A percentile compares a stretch with the other conserved stretches of the same genome.
phyloP scores from a whole-genome alignment of 1,140 invertebrate species.

The Nylanderia fulva region DNA sequence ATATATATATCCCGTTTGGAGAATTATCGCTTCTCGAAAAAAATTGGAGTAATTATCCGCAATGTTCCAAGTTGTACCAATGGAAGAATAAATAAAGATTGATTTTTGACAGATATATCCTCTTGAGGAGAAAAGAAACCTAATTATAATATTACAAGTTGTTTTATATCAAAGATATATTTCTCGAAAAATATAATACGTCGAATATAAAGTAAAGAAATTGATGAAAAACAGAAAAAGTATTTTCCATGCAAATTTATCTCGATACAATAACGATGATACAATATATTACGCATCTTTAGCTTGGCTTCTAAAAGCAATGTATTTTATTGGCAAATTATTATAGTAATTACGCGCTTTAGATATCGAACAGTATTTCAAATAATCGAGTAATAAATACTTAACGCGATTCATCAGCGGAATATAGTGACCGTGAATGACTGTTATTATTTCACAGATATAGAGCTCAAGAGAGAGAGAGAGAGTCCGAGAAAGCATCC shows the following conservation, averaged over 20 bases:
- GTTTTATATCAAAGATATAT: not conserved
- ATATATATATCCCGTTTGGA: not conserved
- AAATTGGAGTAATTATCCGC: not conserved
- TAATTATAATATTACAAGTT: not conserved
- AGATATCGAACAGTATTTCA: not conserved
- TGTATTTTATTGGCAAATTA: not conserved
- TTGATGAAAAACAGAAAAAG: not conserved
- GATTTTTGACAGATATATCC: not conserved
- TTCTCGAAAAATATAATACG: not conserved
- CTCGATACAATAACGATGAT: not conserved
- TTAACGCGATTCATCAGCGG: not conserved
- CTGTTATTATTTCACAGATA: constrained; percentile 31
- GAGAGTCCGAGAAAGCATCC: constrained; percentile 26
- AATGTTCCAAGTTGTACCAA: not conserved
- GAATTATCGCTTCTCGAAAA: not conserved
- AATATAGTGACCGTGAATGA: not conserved
- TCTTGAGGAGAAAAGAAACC: not conserved
- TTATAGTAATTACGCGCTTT: not conserved
- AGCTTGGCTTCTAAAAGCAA: not conserved
- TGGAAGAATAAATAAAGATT: not conserved
- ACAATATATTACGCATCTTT: not conserved
- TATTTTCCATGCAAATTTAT: not conserved
- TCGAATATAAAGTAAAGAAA: no score
- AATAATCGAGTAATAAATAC: not conserved
- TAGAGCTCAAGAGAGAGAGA: no score